Conservation (phyloP, 2,797 vertebrate species). For the Anguilla pacifica region DNA sequence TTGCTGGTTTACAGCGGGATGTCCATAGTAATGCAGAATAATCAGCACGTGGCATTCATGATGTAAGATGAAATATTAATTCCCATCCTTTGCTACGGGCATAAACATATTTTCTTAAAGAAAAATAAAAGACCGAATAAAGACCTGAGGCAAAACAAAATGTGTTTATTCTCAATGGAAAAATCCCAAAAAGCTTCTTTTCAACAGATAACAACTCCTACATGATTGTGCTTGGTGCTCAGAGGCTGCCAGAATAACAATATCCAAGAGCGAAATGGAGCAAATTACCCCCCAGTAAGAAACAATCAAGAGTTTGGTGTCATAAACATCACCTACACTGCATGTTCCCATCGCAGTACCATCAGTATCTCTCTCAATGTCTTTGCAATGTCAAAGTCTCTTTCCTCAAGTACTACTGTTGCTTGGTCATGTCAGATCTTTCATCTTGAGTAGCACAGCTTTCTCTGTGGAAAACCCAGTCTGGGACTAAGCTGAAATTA, state of each 20-base stretch:
- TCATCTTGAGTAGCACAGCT: neutral
- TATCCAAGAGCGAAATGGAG: neutral
- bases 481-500: neutral
- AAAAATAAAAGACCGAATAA: neutral
- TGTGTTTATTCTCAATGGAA: neutral
- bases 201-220: neutral
- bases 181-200: neutral
- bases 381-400: slow-evolving; percentile 19
- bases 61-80: neutral
- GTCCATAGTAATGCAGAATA: neutral
- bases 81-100: neutral
- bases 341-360: slow-evolving; percentile 15
- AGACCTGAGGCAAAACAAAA: neutral
- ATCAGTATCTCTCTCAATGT: neutral
- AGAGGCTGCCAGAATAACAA: slow-evolving; percentile 24
- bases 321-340: slow-evolving; percentile 13
- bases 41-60: neutral
- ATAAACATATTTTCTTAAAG: neutral
- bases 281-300: slow-evolving; percentile 5
- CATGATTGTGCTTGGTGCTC: neutral
- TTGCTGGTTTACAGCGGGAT: neutral
- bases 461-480: neutral
- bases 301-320: slow-evolving; percentile 4
- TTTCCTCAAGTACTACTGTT: neutral
- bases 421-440: neutral